Conservation (phyloP, 2,113 vertebrate genomes). For the Cairina moschata region DNA sequence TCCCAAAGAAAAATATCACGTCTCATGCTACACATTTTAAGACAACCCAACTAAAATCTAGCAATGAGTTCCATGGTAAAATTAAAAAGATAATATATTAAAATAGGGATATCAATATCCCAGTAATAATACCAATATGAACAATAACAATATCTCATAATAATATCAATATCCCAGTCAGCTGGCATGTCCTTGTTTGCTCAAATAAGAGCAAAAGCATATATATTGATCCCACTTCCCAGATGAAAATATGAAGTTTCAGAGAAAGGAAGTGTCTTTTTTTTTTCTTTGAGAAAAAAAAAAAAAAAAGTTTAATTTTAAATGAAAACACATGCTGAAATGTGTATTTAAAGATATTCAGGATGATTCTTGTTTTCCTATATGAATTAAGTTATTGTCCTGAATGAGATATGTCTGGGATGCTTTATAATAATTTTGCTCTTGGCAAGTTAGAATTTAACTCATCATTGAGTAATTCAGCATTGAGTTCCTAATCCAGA, state of each 20-base stretch:
- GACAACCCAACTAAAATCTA: not conserved
- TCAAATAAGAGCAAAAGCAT: not conserved
- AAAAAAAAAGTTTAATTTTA: not conserved
- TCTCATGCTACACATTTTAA: not conserved
- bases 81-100: not conserved
- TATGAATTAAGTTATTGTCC: constrained; percentile 49
- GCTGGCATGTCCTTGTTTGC: not conserved
- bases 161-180: not conserved
- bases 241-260: not conserved
- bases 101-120: not conserved
- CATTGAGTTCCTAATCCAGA: constrained; percentile 58
- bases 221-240: not conserved
- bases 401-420: constrained; percentile 30
- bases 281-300: not conserved
- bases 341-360: constrained; percentile 48
- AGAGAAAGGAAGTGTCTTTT: not conserved
- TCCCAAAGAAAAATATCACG: not conserved
- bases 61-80: not conserved
- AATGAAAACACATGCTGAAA: constrained; percentile 49
- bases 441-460: constrained; percentile 48
- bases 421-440: constrained; percentile 46
- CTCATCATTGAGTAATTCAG: constrained; percentile 53
- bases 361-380: constrained; percentile 56
- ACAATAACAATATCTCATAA: not conserved
- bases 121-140: not conserved